phyloP scores from a whole-genome alignment of 2,113 vertebrate species.

The Cariama cristata region DNA sequence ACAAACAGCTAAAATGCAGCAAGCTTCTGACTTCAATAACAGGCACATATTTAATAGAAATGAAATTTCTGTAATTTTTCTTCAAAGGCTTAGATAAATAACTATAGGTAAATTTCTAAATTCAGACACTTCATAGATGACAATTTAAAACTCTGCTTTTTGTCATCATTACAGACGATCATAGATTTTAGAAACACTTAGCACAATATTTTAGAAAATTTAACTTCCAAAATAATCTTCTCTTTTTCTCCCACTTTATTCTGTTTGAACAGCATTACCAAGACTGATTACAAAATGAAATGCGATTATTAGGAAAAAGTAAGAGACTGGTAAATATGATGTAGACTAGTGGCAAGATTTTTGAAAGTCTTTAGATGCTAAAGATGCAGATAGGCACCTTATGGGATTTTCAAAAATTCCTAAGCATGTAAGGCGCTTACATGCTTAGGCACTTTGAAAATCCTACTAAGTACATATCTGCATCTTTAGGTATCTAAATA shows the following conservation, averaged over 20 bases:
- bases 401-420: slow-evolving; percentile 49
- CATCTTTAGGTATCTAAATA: slow-evolving; percentile 29
- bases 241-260: neutral
- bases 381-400: slow-evolving; percentile 64
- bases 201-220: neutral
- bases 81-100: neutral
- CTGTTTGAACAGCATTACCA: neutral
- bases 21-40: neutral
- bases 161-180: neutral
- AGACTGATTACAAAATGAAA: neutral
- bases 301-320: neutral
- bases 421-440: slow-evolving; percentile 61
- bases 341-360: neutral
- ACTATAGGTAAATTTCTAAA: neutral
- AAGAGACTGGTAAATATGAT: neutral
- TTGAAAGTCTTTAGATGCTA: neutral
- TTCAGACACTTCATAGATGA: neutral
- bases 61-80: neutral
- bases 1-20: neutral
- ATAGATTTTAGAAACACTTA: neutral
- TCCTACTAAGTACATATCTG: slow-evolving; percentile 52
- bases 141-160: neutral
- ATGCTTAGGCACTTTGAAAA: slow-evolving; percentile 31
- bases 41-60: neutral
- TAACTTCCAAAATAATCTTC: neutral